phyloP scores from a whole-genome alignment of 2,888 invertebrate genomes.

The Zaprionus bogoriensis region DNA sequence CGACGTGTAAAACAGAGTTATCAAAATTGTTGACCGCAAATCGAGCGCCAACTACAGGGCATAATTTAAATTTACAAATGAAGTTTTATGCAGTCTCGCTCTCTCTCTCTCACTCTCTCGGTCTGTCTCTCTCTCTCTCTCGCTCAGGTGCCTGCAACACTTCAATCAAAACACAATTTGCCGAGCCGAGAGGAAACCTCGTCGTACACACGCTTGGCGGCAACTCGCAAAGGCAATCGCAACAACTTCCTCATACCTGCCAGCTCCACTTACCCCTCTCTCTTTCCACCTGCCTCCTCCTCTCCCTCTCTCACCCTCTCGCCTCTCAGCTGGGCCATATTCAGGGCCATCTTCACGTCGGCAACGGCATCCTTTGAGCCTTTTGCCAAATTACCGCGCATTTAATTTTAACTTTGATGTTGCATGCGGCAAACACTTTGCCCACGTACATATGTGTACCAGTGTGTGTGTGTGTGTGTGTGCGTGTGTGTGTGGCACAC shows the following conservation, averaged over 20 bases:
- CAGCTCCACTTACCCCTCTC: neutral
- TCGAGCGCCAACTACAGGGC: conserved; percentile 42
- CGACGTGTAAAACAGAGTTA: conserved; percentile 55
- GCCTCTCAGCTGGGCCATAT: conserved; percentile 26
- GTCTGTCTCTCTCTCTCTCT: neutral
- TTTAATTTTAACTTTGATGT: conserved; percentile 82
- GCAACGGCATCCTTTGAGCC: conserved; percentile 80
- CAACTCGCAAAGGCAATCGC: conserved; percentile 60
- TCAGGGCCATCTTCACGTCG: conserved; percentile 57
- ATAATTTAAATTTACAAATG: conserved; percentile 64
- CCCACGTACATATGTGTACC: conserved; percentile 44
- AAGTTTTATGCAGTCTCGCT: conserved; percentile 42
- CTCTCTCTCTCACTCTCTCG: neutral
- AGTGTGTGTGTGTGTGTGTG: conserved; percentile 22
- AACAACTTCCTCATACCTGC: neutral
- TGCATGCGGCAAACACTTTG: conserved; percentile 80
- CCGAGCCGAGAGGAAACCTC: conserved; percentile 51
- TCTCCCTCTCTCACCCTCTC: neutral
- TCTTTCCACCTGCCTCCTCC: neutral
- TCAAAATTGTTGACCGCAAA: conserved; percentile 55
- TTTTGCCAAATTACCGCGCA: conserved; percentile 81
- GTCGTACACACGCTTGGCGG: conserved; percentile 64
- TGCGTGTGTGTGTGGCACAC: conserved; percentile 18
- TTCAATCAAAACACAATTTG: conserved; percentile 77
- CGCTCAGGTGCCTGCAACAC: conserved; percentile 27